phyloP scores from a whole-genome alignment of 2,797 vertebrate genomes.

The Semotilus atromaculatus region DNA sequence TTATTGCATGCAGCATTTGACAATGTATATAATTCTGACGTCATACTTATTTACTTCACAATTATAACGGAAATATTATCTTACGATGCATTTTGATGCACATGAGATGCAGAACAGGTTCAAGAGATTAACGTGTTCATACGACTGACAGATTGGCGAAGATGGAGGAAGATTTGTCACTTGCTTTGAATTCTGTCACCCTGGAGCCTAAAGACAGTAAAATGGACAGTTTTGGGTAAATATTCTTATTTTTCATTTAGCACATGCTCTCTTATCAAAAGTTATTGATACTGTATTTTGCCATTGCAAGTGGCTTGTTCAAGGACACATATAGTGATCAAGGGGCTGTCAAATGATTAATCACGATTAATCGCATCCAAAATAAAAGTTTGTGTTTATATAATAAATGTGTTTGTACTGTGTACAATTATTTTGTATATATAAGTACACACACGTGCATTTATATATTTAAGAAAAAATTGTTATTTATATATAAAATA shows the following conservation, averaged over 20 bases:
- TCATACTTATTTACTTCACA: too few species aligned
- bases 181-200: constrained; percentile 36
- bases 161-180: constrained; percentile 65
- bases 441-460: too few species aligned
- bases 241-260: neutral
- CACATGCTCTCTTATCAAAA: neutral
- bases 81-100: neutral
- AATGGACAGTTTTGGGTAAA: constrained; percentile 71
- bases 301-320: neutral
- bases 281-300: neutral
- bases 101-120: neutral
- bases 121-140: neutral
- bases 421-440: too few species aligned
- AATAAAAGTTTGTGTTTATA: too few species aligned
- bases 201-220: constrained; percentile 9
- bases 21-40: neutral
- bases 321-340: neutral
- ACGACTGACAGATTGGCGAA: constrained; percentile 60
- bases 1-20: neutral
- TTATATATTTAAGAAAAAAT: too few species aligned
- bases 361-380: too few species aligned
- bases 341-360: too few species aligned
- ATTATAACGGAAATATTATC: neutral
- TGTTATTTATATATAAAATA: too few species aligned
- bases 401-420: too few species aligned